Evolutionary conservation across 2,888 invertebrate genomes (phyloP), one percentile per base, ranked within the genome.

Genomic region (Caenorhabditis sinica): DNA sequence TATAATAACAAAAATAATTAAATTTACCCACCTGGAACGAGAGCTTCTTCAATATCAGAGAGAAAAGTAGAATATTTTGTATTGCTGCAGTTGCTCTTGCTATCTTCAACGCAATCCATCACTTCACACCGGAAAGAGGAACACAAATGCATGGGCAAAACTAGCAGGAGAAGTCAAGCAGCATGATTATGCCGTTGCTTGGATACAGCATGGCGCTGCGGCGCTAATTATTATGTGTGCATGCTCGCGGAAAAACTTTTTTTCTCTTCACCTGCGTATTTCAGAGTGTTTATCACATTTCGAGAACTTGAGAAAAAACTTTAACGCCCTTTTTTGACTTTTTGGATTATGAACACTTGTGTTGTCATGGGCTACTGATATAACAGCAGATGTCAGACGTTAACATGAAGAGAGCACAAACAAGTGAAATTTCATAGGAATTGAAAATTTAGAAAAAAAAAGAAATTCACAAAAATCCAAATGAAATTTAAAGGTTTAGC

Each of bases 161-260:
- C 45, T 49, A 65, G 28, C 0, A 23, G 1, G 45, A 71, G 53
- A 72, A 49, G 60, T 63, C 63, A 56, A 72, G 71, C 56, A 11
- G 43, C 72, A 66, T 80, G 65, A 65, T 80, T 80, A 58, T 65
- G 40, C 63, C 30, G 80, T 80, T 80, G 80, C 80, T 56, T 65
- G 80, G 80, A 72, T 25, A 80, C 80, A 45, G 17, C 61, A 33
- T 1, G 53, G 36, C 79, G 72, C 56, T 2, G 56, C 25, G 15
- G 23, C 72, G 63, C 71, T 79, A 79, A 79, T 75, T 69, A 71
- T 77, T 6, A 53, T 23, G 65, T 23, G 33, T 56, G 77, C 43
- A 53, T 33, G 61, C 65, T 17, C 25, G 68, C 36, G 53, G 40
- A 65, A 65, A 79, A 79, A 53, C 20, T 25, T 15, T 65, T 51